phyloP scores from a whole-genome alignment of 2,888 invertebrate genomes.

The Lypha dubia region DNA sequence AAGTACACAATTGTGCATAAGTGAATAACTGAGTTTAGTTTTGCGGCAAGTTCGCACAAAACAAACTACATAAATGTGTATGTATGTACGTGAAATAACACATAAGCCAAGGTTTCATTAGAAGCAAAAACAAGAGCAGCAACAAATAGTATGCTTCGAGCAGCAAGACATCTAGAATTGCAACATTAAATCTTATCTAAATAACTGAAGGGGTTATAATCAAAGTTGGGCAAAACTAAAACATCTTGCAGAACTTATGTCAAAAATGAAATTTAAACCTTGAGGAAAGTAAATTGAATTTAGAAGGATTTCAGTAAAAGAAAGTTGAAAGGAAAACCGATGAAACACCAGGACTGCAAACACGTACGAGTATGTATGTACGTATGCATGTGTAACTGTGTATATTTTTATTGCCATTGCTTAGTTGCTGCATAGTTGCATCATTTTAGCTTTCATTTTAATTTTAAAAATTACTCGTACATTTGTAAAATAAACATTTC shows the following conservation, averaged over 20 bases:
- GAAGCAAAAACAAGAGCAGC: conserved; percentile 20
- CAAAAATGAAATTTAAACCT: conserved; percentile 24
- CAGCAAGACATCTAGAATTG: conserved; percentile 31
- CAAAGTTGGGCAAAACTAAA: conserved; percentile 58
- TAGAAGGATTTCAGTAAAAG: background rate
- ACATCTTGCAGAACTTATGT: conserved; percentile 45
- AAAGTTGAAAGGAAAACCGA: no score
- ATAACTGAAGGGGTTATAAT: conserved; percentile 61
- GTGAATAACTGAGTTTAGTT: conserved; percentile 39
- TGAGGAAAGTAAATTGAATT: background rate
- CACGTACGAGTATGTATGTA: background rate
- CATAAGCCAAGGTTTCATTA: background rate
- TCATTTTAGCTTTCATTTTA: conserved; percentile 35
- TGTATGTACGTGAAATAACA: background rate
- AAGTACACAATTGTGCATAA: conserved; percentile 16
- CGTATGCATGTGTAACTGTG: no score
- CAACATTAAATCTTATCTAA: conserved; percentile 64
- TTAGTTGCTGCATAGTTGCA: no score
- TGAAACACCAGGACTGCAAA: no score
- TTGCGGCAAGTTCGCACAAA: conserved; percentile 46
- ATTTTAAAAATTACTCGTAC: conserved; percentile 18
- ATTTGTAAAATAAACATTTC: background rate
- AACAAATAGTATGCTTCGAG: conserved; percentile 33
- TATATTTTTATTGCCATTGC: background rate
- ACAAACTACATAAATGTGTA: conserved; percentile 16